phyloP scores from a whole-genome alignment of 23 tunicate species.

The Trididemnum nubilum region DNA sequence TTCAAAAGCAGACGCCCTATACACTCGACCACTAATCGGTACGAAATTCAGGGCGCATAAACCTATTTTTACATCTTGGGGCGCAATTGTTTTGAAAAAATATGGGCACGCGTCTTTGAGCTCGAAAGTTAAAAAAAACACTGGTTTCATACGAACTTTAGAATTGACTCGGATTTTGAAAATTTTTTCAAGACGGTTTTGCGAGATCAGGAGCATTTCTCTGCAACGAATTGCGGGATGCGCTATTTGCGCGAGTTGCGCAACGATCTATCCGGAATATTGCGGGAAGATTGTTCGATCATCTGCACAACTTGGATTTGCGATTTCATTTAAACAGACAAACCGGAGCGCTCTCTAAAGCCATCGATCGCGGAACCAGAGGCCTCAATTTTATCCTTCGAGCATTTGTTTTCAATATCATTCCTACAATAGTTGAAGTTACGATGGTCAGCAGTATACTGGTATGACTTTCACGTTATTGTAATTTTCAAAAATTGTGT shows the following conservation, averaged over 20 bases:
- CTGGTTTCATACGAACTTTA: no score
- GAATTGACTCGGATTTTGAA: no score
- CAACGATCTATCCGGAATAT: conserved; percentile 90
- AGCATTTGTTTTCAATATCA: conserved; percentile 88
- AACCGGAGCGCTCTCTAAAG: conserved; percentile 77
- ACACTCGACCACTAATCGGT: no score
- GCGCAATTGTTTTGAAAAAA: no score
- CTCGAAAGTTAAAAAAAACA: no score
- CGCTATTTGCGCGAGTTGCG: conserved; percentile 87
- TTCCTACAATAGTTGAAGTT: conserved; percentile 86
- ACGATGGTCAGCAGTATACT: conserved; percentile 71
- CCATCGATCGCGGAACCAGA: conserved; percentile 88
- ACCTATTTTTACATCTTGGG: no score
- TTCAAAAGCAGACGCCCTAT: no score
- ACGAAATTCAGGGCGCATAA: no score
- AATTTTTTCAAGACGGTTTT: conserved; percentile 66
- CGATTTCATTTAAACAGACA: conserved; percentile 82
- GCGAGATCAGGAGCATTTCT: conserved; percentile 66
- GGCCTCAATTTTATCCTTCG: conserved; percentile 85
- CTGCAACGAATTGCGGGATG: conserved; percentile 83
- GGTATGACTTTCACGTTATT: conserved; percentile 26
- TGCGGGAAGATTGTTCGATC: conserved; percentile 67
- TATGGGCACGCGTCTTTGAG: no score
- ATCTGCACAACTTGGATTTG: conserved; percentile 82
- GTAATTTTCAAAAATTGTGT: background rate